phyloP scores from a whole-genome alignment of 2,797 vertebrate genomes.

The Gallinago stenura region DNA sequence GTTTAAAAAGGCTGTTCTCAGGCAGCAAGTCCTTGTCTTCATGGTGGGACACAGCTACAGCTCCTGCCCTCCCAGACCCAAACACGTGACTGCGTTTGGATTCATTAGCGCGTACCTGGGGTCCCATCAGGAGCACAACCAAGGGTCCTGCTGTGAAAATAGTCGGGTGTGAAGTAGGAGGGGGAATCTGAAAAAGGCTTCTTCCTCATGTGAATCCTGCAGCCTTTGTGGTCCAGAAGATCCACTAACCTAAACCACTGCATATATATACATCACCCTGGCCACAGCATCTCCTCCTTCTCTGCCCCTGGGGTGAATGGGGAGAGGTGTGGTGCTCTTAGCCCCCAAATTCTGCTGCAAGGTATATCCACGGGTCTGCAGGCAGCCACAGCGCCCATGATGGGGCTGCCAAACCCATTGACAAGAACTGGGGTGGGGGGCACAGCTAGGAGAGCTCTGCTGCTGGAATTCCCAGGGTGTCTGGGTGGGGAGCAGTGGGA shows the following conservation, averaged over 20 bases:
- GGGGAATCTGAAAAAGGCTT: too few species aligned
- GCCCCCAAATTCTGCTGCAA: neutral
- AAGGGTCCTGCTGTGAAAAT: neutral
- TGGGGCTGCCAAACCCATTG: neutral
- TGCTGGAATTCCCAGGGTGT: neutral
- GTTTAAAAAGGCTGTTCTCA: neutral
- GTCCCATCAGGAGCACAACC: neutral
- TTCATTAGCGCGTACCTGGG: fast-evolving
- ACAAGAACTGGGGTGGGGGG: neutral
- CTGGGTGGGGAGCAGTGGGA: neutral
- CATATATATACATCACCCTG: neutral
- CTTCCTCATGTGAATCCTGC: neutral
- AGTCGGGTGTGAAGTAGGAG: neutral
- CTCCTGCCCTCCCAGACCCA: neutral
- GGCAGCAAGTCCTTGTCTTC: neutral
- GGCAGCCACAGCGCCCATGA: too few species aligned
- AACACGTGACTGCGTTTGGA: fast-evolving
- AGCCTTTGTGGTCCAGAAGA: neutral
- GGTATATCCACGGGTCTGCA: fast-evolving
- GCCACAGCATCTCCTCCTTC: neutral
- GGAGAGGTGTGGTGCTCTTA: too few species aligned
- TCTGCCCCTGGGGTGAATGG: neutral
- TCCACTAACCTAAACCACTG: neutral
- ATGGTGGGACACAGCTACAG: neutral
- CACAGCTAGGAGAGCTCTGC: neutral